Conservation (phyloP, 2,113 vertebrate species). For the Callionymus lyra region DNA sequence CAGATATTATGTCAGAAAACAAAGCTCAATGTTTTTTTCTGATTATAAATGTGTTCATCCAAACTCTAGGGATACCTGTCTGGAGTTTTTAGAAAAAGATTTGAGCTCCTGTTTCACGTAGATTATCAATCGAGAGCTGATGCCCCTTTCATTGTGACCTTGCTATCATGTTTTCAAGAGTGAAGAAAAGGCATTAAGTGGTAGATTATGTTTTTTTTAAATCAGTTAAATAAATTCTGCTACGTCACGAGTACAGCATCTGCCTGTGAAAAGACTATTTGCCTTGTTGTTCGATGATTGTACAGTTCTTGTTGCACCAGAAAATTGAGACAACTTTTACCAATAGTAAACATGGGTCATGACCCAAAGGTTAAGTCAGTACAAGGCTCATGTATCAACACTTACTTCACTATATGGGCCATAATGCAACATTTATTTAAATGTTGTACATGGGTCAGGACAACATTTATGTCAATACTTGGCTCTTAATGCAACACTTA, state of each 20-base stretch:
- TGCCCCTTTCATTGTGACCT: slow-evolving; percentile 9
- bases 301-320: slow-evolving; percentile 35
- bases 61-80: slow-evolving; percentile 43
- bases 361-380: too few species aligned
- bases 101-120: slow-evolving; percentile 40
- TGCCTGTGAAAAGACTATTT: slow-evolving; percentile 65
- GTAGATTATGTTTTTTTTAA: slow-evolving; percentile 14
- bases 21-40: slow-evolving; percentile 49
- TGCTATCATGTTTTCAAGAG: background rate
- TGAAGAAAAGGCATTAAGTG: background rate
- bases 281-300: slow-evolving; percentile 38
- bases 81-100: slow-evolving; percentile 49
- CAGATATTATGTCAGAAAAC: slow-evolving; percentile 10
- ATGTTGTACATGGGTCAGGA: too few species aligned
- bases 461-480: background rate
- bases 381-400: too few species aligned
- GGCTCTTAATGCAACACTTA: background rate
- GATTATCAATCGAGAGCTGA: too few species aligned
- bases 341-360: too few species aligned
- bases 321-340: slow-evolving; percentile 4
- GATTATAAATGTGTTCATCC: slow-evolving; percentile 30
- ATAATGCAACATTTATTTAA: too few species aligned
- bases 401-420: too few species aligned
- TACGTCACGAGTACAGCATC: slow-evolving; percentile 19
- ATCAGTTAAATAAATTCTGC: background rate